Evolutionary conservation across 1,140 invertebrate species (phyloP), one percentile per base, ranked within the genome.

Genomic region (Myzus persicae): DNA sequence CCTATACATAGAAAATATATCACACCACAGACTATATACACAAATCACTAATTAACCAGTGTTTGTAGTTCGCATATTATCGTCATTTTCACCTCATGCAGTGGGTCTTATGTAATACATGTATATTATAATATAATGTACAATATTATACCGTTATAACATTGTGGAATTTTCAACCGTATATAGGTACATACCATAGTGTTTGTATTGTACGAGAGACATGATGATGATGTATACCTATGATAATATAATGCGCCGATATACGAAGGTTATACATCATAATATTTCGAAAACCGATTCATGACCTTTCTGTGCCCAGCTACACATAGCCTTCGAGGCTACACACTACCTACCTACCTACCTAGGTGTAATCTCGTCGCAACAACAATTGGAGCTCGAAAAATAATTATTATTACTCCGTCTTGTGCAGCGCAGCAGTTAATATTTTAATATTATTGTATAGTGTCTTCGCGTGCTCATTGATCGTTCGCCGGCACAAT

Each of bases 371-470:
- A 87, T 46, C 84, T 42, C 44, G 20, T 48, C n/a, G 44, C 44
- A 48, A 87, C 44, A n/a, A 87, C 26, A 87, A 87, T 31, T 87
- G 1, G 2, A 31, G n/a, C 48, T 87, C 7, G 20, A 44, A 87
- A 87, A 87, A 76, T 76, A 87, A 87, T 87, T 46, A 42, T n/a
- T 87, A 87, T 87, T 87, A 46, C 42, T 51, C n/a, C 18, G 7
- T 88, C 87, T 26, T 11, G 7, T 38, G 18, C 26, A 20, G 18
- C 26, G 7, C 20, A 24, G 22, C n/a, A 88, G 31, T 22, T 87
- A 46, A 87, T 51, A 88, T 76, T 76, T 11, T 67, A 76, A n/a
- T 67, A 54, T 54, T 26, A 67, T 67, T 67, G n/a, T 48, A 48
- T 48, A 48, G 20, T 51, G 48, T 24, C n/a, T 2, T 89, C 48